These are phyloP conservation scores for Chloroceryle amazona DNA, from an alignment of 2,797 vertebrate species.

Conservation along the genomic window DNA sequence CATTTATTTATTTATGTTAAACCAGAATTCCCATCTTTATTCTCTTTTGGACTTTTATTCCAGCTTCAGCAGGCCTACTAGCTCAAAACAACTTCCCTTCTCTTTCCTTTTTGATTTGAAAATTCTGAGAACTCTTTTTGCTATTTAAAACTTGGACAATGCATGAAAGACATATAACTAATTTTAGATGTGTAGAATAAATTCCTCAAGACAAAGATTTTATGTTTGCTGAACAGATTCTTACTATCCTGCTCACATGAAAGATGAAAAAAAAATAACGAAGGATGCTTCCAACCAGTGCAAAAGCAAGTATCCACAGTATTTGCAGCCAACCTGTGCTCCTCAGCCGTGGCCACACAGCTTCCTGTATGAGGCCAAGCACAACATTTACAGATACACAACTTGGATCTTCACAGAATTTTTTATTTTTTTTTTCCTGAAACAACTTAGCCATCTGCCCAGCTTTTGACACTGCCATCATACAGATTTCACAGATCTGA, in stretches of 20 bases:
- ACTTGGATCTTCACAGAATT: background rate
- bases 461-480: background rate
- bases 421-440: background rate
- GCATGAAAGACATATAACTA: background rate
- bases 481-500: background rate
- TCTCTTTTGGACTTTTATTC: background rate
- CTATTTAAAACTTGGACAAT: background rate
- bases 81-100: background rate
- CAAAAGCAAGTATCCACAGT: background rate
- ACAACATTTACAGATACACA: background rate
- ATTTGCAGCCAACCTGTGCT: background rate
- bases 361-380: background rate
- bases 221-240: background rate
- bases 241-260: background rate
- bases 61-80: background rate
- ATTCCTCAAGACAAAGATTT: background rate
- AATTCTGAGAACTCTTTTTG: background rate
- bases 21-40: background rate
- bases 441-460: background rate
- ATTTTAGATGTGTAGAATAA: background rate
- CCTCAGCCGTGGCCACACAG: background rate
- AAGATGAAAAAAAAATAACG: background rate
- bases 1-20: background rate
- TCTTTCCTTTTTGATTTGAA: background rate
- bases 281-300: background rate